Conservation (phyloP, 2,113 vertebrate species). For the Grus americana region DNA sequence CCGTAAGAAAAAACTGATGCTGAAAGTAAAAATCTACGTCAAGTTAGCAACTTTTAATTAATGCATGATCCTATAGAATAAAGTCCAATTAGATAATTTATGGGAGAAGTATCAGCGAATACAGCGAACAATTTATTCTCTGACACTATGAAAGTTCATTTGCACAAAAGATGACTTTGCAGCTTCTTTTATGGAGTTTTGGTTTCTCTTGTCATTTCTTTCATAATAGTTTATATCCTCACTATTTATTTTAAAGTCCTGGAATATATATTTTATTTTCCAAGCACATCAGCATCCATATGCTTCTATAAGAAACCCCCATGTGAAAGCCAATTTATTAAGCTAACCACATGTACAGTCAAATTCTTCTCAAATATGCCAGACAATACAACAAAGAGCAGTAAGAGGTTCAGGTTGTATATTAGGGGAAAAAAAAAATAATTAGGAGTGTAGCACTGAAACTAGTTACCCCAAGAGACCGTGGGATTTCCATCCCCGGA, state of each 20-base stretch:
- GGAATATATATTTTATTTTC: not conserved
- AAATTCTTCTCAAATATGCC: not conserved
- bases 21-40: not conserved
- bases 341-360: not conserved
- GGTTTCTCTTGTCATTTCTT: not conserved
- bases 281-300: not conserved
- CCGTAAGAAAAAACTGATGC: not conserved
- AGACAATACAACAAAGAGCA: not conserved
- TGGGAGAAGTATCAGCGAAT: not conserved
- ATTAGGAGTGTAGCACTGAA: not conserved
- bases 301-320: not conserved
- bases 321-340: not conserved
- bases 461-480: not conserved
- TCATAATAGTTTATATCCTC: not conserved
- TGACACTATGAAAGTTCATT: not conserved
- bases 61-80: not conserved
- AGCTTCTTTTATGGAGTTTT: not conserved
- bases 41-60: not conserved
- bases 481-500: not conserved
- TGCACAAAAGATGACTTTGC: not conserved
- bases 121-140: not conserved
- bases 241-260: not conserved
- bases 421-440: not conserved
- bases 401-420: not conserved
- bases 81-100: not conserved